Evolutionary conservation across 2,113 vertebrate species (phyloP), one percentile per base, ranked within the genome.

Genomic region (Oncorhynchus keta): DNA sequence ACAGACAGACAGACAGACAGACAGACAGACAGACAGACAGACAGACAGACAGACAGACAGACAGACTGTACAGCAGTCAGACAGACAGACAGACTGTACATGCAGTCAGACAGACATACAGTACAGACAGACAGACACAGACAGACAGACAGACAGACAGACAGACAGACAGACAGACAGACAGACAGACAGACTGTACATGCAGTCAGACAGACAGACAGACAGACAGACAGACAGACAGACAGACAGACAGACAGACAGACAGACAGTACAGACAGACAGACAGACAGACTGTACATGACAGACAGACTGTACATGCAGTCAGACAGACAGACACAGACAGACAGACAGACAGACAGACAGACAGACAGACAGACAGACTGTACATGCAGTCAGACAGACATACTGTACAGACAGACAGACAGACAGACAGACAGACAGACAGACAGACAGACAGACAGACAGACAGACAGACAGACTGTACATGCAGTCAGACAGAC

Each of bases 41-140:
- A 6, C 32, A 7, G 5, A 35, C 32, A 35, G 32, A 35, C 32
- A 35, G 5, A 35, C 32, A 35, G 32, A 35, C 32, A 35, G 32
- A 7, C 32, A 35, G 32, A 6, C n/a, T n/a, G n/a, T n/a, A n/a
- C n/a, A n/a, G n/a, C 32, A 35, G 32, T 1, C 32, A 32, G 83
- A 45, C 88, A 83, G 85, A 88, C 87, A 85, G 26, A 35, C 32
- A 35, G 5, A 35, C n/a, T n/a, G n/a, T n/a, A n/a, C n/a, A n/a
- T n/a, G n/a, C n/a, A n/a, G n/a, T n/a, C 32, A 35, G 32, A 35
- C 32, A 35, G 32, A 35, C 32, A 35, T n/a, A n/a, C n/a, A n/a
- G n/a, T n/a, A n/a, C 24, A 24, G 83, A 86, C 35, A 39, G 88
- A 6, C 32, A 7, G 5, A n/a, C n/a, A 35, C 32, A 35, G 32